Evolutionary conservation across 1,140 invertebrate genomes (phyloP), one percentile per base, ranked within the genome.

Genomic region (Wiebesia pumilae): DNA sequence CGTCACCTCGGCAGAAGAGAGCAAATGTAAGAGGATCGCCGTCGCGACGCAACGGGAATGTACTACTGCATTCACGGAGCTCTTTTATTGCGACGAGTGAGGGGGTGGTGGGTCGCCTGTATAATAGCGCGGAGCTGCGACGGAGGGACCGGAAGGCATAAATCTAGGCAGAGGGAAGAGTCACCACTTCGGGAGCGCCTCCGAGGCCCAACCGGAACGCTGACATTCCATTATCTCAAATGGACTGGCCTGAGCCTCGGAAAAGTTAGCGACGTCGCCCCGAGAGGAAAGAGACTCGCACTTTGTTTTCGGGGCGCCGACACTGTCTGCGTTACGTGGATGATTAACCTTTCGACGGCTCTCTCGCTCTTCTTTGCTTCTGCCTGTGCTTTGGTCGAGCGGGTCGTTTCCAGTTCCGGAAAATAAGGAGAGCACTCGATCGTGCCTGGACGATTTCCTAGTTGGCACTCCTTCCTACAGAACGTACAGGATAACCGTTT

Each of bases 81-180:
- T 92, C 90, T 92, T 92, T 92, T 92, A 92, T 92, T 91, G 91
- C 19, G 58, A 51, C 51, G 7, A 6, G 51, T 54, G 51, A 12
- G 51, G 16, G 51, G 58, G 58, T 27, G 7, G 24, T 14, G 51
- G 51, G 35, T 30, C n/a, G 21, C 54, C 16, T 6, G 33, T 27
- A 58, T 21, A 79, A 71, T 65, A 40, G 38, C 16, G n/a, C 14
- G 67, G n/a, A 0, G 87, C 85, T 88, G 88, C 88, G 85, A 86
- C 87, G 89, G 12, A 92, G 90, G 91, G 91, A 92, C 90, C 91
- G 92, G 92, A 93, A 92, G 90, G 88, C 92, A 92, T 92, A 93
- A 93, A 92, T 89, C 90, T 88, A 84, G 33, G 0, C 78, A 24
- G 89, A 83, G 77, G 30, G 84, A 87, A 87, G 87, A 88, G 86